A percentile compares a stretch with the other conserved stretches of the same genome.
These are phyloP conservation scores for Gallinago paraguaiae DNA, from an alignment of 2,113 vertebrate genomes.

Conservation along the genomic window DNA sequence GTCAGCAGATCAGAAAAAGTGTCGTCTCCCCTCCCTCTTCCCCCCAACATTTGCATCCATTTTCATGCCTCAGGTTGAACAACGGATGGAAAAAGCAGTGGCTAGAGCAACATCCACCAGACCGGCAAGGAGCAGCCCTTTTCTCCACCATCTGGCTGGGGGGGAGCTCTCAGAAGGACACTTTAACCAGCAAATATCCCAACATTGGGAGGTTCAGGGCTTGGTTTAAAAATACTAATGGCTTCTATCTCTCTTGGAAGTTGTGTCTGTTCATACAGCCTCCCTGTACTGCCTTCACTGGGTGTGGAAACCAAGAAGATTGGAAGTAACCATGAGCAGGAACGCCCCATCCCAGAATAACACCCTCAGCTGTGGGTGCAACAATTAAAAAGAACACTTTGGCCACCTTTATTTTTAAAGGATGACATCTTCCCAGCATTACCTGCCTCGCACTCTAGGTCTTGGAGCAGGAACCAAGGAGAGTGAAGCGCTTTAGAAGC, in stretches of 20 bases:
- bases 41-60: neutral
- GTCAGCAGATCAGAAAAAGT: neutral
- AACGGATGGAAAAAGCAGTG: neutral
- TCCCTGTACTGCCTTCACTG: neutral
- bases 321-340: neutral
- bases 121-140: no score
- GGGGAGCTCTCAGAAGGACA: neutral
- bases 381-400: neutral
- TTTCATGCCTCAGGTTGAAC: neutral
- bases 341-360: neutral
- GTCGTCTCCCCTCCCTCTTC: neutral
- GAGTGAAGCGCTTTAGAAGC: neutral
- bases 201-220: accelerated
- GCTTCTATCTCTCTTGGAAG: no score
- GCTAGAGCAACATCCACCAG: neutral
- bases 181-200: neutral
- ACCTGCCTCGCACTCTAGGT: neutral
- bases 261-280: accelerated
- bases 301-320: neutral
- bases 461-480: neutral
- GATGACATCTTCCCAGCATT: neutral
- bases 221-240: neutral
- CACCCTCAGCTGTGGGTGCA: neutral
- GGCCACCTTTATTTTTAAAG: neutral
- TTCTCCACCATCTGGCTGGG: neutral